Evolutionary conservation across 2,797 vertebrate genomes (phyloP).

Genomic region (Apodemus agrarius): DNA sequence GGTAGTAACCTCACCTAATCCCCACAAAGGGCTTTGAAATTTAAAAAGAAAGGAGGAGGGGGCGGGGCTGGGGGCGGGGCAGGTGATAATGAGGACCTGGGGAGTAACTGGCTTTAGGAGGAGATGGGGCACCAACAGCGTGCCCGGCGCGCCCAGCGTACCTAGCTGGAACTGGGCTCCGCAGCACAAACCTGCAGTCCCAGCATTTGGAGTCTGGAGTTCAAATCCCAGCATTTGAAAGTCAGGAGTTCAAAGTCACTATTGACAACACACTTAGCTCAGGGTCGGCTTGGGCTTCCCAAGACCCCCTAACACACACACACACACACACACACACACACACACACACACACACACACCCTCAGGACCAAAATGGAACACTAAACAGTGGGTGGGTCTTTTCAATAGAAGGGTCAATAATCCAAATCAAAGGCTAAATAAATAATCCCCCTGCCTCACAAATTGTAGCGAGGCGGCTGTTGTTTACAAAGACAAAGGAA

Average conservation of each 20-base stretch:
- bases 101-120: background rate
- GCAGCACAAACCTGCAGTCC: background rate
- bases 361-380: background rate
- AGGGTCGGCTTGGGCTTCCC: background rate
- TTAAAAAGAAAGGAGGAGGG: background rate
- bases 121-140: background rate
- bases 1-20: background rate
- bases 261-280: background rate
- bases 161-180: background rate
- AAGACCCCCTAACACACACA: background rate
- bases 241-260: background rate
- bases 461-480: background rate
- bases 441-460: background rate
- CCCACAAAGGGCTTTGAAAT: background rate
- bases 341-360: too few relatives aligned
- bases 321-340: too few relatives aligned
- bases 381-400: background rate
- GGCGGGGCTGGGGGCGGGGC: accelerated
- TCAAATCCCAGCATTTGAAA: background rate
- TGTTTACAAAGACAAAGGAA: background rate
- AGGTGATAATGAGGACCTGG: background rate
- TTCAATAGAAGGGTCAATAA: conserved; percentile 1
- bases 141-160: background rate
- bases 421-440: background rate
- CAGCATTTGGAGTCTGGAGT: background rate